Percentiles rank a stretch among this genome's conserved stretches.
Evolutionary conservation across 35 echinoderm and acorn worm genomes (phyloP).

Genomic region (Lytechinus pictus): DNA sequence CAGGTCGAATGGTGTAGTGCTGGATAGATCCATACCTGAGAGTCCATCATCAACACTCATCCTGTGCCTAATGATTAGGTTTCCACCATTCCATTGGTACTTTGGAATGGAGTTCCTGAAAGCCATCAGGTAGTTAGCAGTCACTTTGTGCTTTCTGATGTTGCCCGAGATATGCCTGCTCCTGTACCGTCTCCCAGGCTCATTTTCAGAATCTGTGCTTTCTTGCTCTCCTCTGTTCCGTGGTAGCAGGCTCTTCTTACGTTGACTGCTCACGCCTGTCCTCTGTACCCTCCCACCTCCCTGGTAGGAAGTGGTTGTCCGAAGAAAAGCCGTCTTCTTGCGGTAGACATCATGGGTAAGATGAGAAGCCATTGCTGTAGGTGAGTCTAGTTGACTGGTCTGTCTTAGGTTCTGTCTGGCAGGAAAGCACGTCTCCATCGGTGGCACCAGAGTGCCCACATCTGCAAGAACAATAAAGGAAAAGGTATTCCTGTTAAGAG

Average conservation of each 20-base stretch:
- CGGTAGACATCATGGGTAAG: conserved; percentile 39
- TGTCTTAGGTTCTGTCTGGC: conserved; percentile 27
- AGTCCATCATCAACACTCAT: conserved; percentile 51
- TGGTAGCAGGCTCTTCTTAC: not conserved
- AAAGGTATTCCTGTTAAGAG: not conserved
- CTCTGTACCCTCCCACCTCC: not conserved
- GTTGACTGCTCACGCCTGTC: conserved; percentile 25
- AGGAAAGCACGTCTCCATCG: conserved; percentile 41
- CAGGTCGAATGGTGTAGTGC: conserved; percentile 73
- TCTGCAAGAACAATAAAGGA: conserved; percentile 27
- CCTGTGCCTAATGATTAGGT: conserved; percentile 56
- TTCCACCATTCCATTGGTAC: conserved; percentile 56
- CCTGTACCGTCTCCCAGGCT: conserved; percentile 31
- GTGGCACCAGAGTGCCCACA: conserved; percentile 26
- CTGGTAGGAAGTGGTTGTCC: conserved; percentile 25
- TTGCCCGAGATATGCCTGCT: conserved; percentile 8
- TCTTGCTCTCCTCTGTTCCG: conserved; percentile 3
- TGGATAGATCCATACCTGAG: conserved; percentile 35
- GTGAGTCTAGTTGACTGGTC: not conserved
- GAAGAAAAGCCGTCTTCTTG: not conserved
- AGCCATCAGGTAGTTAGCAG: conserved; percentile 36
- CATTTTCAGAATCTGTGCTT: conserved; percentile 79
- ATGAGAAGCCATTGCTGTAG: not conserved
- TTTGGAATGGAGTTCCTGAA: conserved; percentile 57
- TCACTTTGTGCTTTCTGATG: conserved; percentile 23